Conservation (phyloP, 2,113 vertebrate species). For the Excalfactoria chinensis region DNA sequence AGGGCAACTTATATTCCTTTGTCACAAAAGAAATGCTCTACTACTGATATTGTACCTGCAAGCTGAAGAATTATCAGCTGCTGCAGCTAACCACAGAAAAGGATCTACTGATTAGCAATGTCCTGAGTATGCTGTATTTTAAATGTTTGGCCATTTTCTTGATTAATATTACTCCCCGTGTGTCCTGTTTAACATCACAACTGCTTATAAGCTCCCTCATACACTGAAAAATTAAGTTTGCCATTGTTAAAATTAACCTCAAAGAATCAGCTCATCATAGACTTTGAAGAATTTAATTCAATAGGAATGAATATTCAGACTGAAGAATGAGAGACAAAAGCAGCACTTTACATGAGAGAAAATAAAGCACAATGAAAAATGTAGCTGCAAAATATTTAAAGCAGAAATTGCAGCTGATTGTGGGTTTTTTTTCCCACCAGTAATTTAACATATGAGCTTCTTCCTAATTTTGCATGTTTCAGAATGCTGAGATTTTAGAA, state of each 20-base stretch:
- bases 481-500: not conserved
- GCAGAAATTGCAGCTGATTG: not conserved
- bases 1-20: constrained; percentile 76
- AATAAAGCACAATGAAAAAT: constrained; percentile 1
- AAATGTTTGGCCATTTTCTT: constrained; percentile 20
- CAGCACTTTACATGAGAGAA: not conserved
- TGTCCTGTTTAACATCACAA: constrained; percentile 45
- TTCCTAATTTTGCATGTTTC: not conserved
- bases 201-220: constrained; percentile 40
- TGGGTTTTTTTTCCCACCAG: not conserved
- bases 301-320: not conserved
- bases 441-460: not conserved
- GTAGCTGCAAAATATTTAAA: not conserved
- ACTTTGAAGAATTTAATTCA: constrained; percentile 22
- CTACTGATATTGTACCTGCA: constrained; percentile 69
- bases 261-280: constrained; percentile 6
- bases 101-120: constrained; percentile 16
- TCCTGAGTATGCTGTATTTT: constrained; percentile 39
- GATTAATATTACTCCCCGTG: constrained; percentile 20
- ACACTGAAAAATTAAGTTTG: constrained; percentile 44
- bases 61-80: constrained; percentile 64
- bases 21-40: constrained; percentile 67
- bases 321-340: constrained; percentile 14
- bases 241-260: constrained; percentile 53
- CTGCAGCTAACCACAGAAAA: constrained; percentile 11